A percentile compares a stretch with the other conserved stretches of the same genome.
Conservation (phyloP, 2,113 vertebrate species). For the Athene noctua region DNA sequence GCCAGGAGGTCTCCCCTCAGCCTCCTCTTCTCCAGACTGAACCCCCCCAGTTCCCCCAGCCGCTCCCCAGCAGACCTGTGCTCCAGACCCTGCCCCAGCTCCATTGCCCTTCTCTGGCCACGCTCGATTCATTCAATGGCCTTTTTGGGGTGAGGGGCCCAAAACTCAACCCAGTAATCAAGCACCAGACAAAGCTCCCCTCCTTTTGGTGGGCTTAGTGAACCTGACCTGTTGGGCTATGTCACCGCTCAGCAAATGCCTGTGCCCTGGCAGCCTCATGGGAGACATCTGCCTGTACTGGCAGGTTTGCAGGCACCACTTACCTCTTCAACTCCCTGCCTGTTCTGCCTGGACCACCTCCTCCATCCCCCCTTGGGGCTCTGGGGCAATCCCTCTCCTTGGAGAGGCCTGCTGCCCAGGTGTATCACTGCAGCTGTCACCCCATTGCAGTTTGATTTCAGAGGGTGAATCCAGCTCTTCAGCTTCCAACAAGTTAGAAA, state of each 20-base stretch:
- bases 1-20: too few relatives aligned
- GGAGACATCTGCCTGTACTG: not conserved
- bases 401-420: not conserved
- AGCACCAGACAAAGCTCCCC: too few relatives aligned
- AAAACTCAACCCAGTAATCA: too few relatives aligned
- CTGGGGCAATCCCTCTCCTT: not conserved
- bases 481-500: not conserved
- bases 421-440: accelerated
- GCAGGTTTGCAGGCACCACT: too few relatives aligned
- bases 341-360: not conserved
- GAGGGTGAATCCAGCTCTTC: not conserved
- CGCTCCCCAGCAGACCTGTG: too few relatives aligned
- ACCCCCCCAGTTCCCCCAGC: too few relatives aligned
- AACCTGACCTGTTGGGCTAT: not conserved
- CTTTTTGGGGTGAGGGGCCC: too few relatives aligned
- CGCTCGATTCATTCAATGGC: too few relatives aligned
- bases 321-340: not conserved
- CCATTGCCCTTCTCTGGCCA: too few relatives aligned
- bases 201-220: not conserved
- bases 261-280: not conserved
- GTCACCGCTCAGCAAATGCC: not conserved
- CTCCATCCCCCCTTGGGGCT: not conserved
- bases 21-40: too few relatives aligned
- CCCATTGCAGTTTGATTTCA: accelerated
- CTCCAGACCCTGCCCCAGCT: too few relatives aligned